Conservation (phyloP, 2,113 vertebrate species). For the Carassius auratus region DNA sequence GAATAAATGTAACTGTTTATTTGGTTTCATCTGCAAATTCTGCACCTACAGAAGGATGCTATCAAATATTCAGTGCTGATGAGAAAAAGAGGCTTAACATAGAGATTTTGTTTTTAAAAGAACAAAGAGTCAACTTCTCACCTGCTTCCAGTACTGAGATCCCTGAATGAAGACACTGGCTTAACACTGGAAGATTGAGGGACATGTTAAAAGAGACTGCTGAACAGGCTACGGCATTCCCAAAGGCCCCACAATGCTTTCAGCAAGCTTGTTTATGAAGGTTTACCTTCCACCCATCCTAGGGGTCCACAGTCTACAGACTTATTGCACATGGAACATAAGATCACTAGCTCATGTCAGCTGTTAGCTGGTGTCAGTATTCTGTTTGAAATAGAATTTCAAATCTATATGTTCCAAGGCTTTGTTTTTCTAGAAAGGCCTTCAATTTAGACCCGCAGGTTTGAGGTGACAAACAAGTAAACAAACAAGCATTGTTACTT, state of each 20-base stretch:
- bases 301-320: not conserved
- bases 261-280: conserved; percentile 21
- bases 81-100: conserved; percentile 36
- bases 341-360: conserved; percentile 21
- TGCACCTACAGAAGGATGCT: conserved; percentile 28
- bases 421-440: conserved; percentile 15
- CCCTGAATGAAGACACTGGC: conserved; percentile 21
- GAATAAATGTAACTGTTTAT: conserved; percentile 36
- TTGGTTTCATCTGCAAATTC: conserved; percentile 36
- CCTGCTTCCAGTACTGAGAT: conserved; percentile 21
- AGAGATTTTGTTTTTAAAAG: conserved; percentile 41
- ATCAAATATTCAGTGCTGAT: conserved; percentile 39
- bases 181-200: conserved; percentile 40
- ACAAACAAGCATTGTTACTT: conserved; percentile 5
- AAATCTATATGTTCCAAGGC: conserved; percentile 22
- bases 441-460: not conserved
- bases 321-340: conserved; percentile 31
- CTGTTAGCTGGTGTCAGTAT: conserved; percentile 18
- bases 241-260: conserved; percentile 31
- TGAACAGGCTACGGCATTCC: conserved; percentile 37
- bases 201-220: conserved; percentile 28
- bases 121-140: conserved; percentile 49
- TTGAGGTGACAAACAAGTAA: not conserved
- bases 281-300: conserved; percentile 19
- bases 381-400: conserved; percentile 21